These are phyloP conservation scores for Acanthisitta chloris DNA, from an alignment of 2,113 vertebrate species.

Conservation along the genomic window DNA sequence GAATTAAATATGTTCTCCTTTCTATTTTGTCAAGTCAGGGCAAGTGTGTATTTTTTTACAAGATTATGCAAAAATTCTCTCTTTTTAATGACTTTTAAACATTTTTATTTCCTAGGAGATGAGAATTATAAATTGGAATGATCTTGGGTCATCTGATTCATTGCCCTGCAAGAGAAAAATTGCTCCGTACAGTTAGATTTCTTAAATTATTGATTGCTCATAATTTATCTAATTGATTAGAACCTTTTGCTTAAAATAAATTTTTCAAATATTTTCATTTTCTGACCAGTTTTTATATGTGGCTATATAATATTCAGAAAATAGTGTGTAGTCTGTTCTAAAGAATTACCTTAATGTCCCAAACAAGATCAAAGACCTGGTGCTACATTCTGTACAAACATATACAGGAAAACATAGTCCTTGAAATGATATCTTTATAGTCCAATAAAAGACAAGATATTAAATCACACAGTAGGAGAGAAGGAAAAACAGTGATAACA, in stretches of 20 bases:
- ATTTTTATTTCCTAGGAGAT: slow-evolving; percentile 12
- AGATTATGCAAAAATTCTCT: neutral
- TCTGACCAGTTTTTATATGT: slow-evolving; percentile 3
- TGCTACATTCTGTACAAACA: neutral
- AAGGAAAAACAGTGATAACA: neutral
- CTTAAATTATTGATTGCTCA: slow-evolving; percentile 50
- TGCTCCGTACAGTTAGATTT: neutral
- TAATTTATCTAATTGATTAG: slow-evolving; percentile 54
- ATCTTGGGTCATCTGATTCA: neutral
- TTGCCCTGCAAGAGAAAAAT: neutral
- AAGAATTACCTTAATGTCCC: neutral
- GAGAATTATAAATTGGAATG: neutral
- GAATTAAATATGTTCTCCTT: neutral
- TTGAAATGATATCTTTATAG: neutral
- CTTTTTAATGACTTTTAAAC: neutral
- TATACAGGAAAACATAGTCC: neutral
- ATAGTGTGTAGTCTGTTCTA: neutral
- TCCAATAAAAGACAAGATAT: slow-evolving; percentile 24
- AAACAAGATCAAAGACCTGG: neutral
- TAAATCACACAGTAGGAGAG: slow-evolving; percentile 9
- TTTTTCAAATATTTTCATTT: slow-evolving; percentile 47
- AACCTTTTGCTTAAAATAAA: slow-evolving; percentile 39
- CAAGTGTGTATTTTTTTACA: accelerated
- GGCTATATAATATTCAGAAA: neutral
- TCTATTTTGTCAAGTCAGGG: neutral